Conservation (phyloP, 2,113 vertebrate species). For the Tamias sibiricus region DNA sequence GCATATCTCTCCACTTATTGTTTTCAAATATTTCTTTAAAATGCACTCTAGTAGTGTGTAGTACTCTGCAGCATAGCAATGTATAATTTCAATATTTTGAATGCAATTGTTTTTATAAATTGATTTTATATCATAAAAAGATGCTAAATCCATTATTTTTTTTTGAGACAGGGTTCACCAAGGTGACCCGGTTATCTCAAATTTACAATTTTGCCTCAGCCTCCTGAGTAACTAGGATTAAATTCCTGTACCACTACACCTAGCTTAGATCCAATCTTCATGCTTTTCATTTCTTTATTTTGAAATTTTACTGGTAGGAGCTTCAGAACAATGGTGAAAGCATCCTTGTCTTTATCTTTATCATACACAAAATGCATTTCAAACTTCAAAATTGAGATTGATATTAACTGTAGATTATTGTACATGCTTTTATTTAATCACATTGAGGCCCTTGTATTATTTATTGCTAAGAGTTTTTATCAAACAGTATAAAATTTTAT, state of each 20-base stretch:
- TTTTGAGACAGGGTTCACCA: too few relatives aligned
- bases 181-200: too few relatives aligned
- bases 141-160: neutral
- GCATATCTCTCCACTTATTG: neutral
- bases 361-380: neutral
- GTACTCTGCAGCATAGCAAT: neutral
- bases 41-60: neutral
- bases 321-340: neutral
- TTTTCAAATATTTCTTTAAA: neutral
- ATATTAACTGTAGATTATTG: neutral
- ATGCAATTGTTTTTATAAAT: neutral
- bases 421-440: neutral
- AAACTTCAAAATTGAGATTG: neutral
- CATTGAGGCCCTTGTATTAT: neutral
- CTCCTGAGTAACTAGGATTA: too few relatives aligned
- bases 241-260: too few relatives aligned
- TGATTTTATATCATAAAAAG: neutral
- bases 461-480: neutral
- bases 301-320: neutral
- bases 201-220: too few relatives aligned
- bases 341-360: neutral
- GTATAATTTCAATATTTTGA: neutral
- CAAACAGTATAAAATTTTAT: neutral
- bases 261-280: neutral
- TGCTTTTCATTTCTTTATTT: neutral